Percentiles rank a stretch among this genome's conserved stretches.
Evolutionary conservation across 2,888 invertebrate genomes (phyloP).

Genomic region (Drosophila dives): DNA sequence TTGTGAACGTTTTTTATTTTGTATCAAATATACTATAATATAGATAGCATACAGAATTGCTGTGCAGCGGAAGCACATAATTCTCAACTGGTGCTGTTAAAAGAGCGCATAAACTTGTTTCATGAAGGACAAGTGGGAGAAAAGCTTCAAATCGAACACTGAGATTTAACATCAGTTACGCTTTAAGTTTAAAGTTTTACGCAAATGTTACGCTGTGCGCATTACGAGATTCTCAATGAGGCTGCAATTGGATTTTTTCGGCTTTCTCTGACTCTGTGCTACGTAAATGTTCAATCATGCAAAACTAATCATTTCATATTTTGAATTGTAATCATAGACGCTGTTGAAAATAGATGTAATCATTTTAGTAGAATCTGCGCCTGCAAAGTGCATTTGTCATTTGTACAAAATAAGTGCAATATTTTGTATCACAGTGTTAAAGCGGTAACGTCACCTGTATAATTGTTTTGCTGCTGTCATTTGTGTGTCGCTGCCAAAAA

Average conservation of each 20-base stretch:
- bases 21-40: constrained; percentile 12
- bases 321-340: constrained; percentile 20
- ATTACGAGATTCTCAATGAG: constrained; percentile 44
- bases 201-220: constrained; percentile 8
- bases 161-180: constrained; percentile 28
- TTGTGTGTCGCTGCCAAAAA: constrained; percentile 42
- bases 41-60: constrained; percentile 35
- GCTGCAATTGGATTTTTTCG: constrained; percentile 18
- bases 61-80: constrained; percentile 16
- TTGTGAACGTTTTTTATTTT: constrained; percentile 19
- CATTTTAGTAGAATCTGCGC: neutral
- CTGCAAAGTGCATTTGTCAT: constrained; percentile 3
- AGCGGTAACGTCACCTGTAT: constrained; percentile 40
- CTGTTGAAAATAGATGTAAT: neutral
- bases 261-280: constrained; percentile 19
- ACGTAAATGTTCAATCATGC: constrained; percentile 5
- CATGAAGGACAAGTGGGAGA: constrained; percentile 58
- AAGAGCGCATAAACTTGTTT: constrained; percentile 64
- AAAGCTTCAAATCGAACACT: constrained; percentile 23
- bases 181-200: constrained; percentile 5
- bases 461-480: constrained; percentile 59
- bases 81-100: constrained; percentile 24
- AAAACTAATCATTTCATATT: neutral
- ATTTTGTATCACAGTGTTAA: constrained; percentile 44
- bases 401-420: constrained; percentile 1